A percentile compares a stretch with the other conserved stretches of the same genome.
Conservation (phyloP, 1,140 invertebrate genomes). For the Drosophila nigrodunni region DNA sequence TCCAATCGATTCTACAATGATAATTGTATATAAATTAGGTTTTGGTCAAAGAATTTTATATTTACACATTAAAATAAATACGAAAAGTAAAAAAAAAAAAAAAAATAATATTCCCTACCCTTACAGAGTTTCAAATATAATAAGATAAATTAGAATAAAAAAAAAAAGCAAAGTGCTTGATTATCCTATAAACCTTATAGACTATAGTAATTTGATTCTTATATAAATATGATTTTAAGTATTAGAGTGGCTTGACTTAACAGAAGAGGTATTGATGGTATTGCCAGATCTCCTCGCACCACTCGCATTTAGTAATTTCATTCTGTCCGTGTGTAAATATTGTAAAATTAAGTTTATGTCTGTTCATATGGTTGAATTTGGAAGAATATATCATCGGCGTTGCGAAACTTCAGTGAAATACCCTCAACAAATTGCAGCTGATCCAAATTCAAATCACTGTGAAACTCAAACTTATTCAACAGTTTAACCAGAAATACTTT, state of each 20-base stretch:
- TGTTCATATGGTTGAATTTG: constrained; percentile 50
- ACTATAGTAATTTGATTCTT: too few species aligned
- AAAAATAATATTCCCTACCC: neutral
- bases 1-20: too few species aligned
- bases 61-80: neutral
- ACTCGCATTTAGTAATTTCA: neutral
- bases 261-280: neutral
- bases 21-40: neutral
- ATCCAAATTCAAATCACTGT: constrained; percentile 57
- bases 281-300: neutral
- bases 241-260: neutral
- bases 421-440: constrained; percentile 74
- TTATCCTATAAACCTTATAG: too few species aligned
- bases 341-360: neutral
- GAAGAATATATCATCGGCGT: constrained; percentile 70
- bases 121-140: neutral
- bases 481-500: constrained; percentile 77
- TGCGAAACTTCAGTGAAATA: constrained; percentile 76
- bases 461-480: constrained; percentile 65
- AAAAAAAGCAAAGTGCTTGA: too few species aligned
- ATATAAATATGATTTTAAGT: too few species aligned
- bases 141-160: neutral
- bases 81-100: neutral
- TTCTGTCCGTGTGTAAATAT: neutral
- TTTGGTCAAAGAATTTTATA: neutral